phyloP scores from a whole-genome alignment of 2,888 invertebrate genomes.

The Volucella bombylans region DNA sequence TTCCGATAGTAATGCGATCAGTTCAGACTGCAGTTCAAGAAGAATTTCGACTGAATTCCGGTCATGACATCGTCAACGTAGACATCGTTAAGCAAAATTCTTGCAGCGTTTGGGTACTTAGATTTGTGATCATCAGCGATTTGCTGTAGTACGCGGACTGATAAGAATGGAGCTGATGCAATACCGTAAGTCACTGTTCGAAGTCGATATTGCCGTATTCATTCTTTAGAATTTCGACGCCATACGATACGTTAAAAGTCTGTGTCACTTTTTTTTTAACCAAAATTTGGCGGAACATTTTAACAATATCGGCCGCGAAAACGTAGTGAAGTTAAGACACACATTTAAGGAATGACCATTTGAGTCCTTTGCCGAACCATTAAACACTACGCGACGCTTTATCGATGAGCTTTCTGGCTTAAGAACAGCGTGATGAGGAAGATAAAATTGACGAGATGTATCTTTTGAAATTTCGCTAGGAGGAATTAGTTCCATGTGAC shows the following conservation, averaged over 20 bases:
- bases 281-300: too few species aligned
- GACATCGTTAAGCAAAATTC: conserved; percentile 40
- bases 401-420: conserved; percentile 59
- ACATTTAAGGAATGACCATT: conserved; percentile 54
- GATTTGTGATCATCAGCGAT: too few species aligned
- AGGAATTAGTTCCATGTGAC: too few species aligned
- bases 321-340: conserved; percentile 16
- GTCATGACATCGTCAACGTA: conserved; percentile 74
- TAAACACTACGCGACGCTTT: conserved; percentile 57
- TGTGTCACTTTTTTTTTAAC: too few species aligned
- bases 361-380: conserved; percentile 55
- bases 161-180: too few species aligned
- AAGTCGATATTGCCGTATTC: too few species aligned
- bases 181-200: too few species aligned
- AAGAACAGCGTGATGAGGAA: conserved; percentile 71
- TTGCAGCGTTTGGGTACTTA: too few species aligned
- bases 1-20: not conserved
- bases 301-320: too few species aligned
- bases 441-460: conserved; percentile 44
- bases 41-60: conserved; percentile 12
- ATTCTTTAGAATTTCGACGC: too few species aligned
- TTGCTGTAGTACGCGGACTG: too few species aligned
- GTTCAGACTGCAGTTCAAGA: conserved; percentile 1
- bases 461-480: not conserved
- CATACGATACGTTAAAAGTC: too few species aligned